Evolutionary conservation across 2,888 invertebrate species (phyloP), one percentile per base, ranked within the genome.

Genomic region (Pandemis heparana): DNA sequence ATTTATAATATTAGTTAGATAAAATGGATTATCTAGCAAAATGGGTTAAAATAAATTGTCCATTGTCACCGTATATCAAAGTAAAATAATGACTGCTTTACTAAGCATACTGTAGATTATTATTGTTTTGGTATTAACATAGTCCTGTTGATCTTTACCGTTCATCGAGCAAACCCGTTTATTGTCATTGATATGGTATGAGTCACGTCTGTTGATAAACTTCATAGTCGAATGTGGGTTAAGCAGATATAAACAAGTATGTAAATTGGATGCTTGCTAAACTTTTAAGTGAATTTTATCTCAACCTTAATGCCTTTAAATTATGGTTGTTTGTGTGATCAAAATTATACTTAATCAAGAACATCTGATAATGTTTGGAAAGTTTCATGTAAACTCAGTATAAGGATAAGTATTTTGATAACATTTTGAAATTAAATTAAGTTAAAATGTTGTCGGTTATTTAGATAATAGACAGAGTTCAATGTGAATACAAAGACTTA

Each of bases 141-240:
- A 23, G 64, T 32, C 48, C 32, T 32, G 46, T 64, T 64, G 64
- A 62, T 64, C 12, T 62, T 14, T 41, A 39, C 39, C n/a, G 60
- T 39, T 38, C 8, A 41, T 62, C n/a, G 9, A 41, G 14, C 62
- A 16, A 41, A 41, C 41, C 18, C 16, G 41, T 39, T 18, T 62
- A 39, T 9, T n/a, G 56, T 46, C 39, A 18, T 51, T 60, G 39
- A 38, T 62, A 51, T 23, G 1, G 56, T 23, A 65, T 71, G 71
- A 71, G 12, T 71, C 71, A 71, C 1, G 16, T 88, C 95, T 79
- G 86, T 66, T 71, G 71, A 71, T 71, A 71, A 71, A 66, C 61
- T 39, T 12, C 65, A 68, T 63, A 59, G 46, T n/a, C 14, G 9
- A 63, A 72, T 63, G 9, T 73, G 56, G 67, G 72, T 68, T 68